Evolutionary conservation across 2,113 vertebrate genomes (phyloP).

Genomic region (Nothoprocta perdicaria): DNA sequence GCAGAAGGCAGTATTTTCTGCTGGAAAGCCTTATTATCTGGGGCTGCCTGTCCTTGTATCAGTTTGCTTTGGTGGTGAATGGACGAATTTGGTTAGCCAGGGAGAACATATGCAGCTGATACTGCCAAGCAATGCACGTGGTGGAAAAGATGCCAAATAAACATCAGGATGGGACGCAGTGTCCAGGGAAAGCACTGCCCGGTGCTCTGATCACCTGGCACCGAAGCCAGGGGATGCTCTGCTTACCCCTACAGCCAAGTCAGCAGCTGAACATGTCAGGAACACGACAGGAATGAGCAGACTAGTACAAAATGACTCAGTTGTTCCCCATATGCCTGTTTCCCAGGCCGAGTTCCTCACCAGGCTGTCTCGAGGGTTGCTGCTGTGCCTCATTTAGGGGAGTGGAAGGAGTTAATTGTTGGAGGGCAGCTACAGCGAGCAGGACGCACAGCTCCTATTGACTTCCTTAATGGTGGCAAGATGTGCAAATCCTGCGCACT

Average conservation of each 20-base stretch:
- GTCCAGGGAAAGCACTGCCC: not conserved
- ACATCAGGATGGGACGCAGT: not conserved
- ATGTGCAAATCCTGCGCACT: conserved; percentile 54
- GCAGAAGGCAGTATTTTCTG: fast-evolving
- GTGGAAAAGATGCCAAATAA: not conserved
- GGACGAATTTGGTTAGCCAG: not conserved
- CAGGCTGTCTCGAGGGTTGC: not conserved
- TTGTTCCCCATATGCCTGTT: not conserved
- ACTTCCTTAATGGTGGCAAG: conserved; percentile 53
- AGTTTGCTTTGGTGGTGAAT: fast-evolving
- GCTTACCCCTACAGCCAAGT: not conserved
- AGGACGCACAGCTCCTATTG: not conserved
- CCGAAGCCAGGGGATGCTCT: not conserved
- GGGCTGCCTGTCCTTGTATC: not conserved
- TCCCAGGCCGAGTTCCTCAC: not conserved
- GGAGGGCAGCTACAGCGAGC: not conserved
- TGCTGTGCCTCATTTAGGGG: not conserved
- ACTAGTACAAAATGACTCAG: fast-evolving
- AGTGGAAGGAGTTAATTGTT: conserved; percentile 34
- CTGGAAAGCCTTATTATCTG: not conserved
- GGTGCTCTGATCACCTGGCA: not conserved
- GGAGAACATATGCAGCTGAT: not conserved
- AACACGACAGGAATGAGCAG: not conserved
- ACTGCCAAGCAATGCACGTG: fast-evolving
- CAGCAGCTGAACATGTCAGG: not conserved